Evolutionary conservation across 2,888 invertebrate species (phyloP).

Genomic region (Frankliniella intonsa): DNA sequence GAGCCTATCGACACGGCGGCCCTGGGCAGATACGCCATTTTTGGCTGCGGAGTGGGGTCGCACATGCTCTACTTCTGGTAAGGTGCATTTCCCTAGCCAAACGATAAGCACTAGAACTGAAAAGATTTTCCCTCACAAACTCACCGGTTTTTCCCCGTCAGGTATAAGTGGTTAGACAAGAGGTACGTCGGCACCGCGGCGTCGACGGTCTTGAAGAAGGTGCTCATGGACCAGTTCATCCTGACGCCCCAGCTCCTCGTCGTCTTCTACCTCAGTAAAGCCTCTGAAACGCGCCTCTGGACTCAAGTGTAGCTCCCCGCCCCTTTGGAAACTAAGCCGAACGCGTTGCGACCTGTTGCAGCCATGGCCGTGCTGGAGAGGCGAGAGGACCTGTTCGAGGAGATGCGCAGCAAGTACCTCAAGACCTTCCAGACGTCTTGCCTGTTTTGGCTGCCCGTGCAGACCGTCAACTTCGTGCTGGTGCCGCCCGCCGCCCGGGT

Average conservation of each 20-base stretch:
- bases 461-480: slow-evolving; percentile 70
- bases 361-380: slow-evolving; percentile 72
- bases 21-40: slow-evolving; percentile 56
- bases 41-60: slow-evolving; percentile 58
- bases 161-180: slow-evolving; percentile 75
- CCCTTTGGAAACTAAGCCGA: neutral
- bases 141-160: slow-evolving; percentile 44
- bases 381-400: slow-evolving; percentile 63
- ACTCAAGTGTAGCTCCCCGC: no score
- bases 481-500: slow-evolving; percentile 69
- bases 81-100: slow-evolving; percentile 32
- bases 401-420: slow-evolving; percentile 65
- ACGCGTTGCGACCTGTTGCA: slow-evolving; percentile 44
- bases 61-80: slow-evolving; percentile 61
- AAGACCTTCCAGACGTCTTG: slow-evolving; percentile 70
- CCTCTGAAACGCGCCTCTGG: neutral
- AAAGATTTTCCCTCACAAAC: neutral
- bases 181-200: slow-evolving; percentile 61
- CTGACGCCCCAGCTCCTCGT: slow-evolving; percentile 68
- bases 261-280: slow-evolving; percentile 63
- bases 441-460: slow-evolving; percentile 77
- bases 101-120: no score
- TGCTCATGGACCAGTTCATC: slow-evolving; percentile 69
- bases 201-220: slow-evolving; percentile 61
- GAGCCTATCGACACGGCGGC: slow-evolving; percentile 49